Conservation (phyloP, 2,888 invertebrate genomes). For the Epistrophe grossulariae region DNA sequence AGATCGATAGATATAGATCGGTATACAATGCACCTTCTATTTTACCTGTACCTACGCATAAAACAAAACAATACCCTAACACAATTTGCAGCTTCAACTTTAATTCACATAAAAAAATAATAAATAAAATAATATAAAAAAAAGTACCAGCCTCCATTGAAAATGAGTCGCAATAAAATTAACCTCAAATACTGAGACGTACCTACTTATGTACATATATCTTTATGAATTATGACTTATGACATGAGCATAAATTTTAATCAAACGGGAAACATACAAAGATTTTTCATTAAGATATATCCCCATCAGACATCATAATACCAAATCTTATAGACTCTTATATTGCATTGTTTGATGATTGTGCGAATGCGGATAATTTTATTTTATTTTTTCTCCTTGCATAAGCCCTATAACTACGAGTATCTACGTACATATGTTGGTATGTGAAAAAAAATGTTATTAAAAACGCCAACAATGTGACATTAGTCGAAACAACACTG, state of each 20-base stretch:
- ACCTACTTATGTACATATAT: neutral
- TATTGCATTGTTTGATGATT: constrained; percentile 9
- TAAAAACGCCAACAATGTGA: constrained; percentile 8
- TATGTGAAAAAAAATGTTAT: neutral
- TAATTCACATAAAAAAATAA: no score
- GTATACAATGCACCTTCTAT: no score
- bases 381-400: constrained; percentile 8
- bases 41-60: no score
- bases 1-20: no score
- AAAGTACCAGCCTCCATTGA: no score
- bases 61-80: no score
- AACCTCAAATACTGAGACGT: constrained; percentile 2
- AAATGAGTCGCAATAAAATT: constrained; percentile 6
- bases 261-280: constrained; percentile 31
- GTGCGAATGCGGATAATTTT: constrained; percentile 27
- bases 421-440: neutral
- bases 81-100: no score
- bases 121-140: no score
- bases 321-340: neutral
- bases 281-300: constrained; percentile 7
- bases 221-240: neutral
- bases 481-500: constrained; percentile 1
- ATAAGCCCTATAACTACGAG: neutral
- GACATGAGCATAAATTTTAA: constrained; percentile 23
- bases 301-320: neutral